These are phyloP conservation scores for Agriopis leucophaearia DNA, from an alignment of 2,888 invertebrate genomes.

Conservation along the genomic window DNA sequence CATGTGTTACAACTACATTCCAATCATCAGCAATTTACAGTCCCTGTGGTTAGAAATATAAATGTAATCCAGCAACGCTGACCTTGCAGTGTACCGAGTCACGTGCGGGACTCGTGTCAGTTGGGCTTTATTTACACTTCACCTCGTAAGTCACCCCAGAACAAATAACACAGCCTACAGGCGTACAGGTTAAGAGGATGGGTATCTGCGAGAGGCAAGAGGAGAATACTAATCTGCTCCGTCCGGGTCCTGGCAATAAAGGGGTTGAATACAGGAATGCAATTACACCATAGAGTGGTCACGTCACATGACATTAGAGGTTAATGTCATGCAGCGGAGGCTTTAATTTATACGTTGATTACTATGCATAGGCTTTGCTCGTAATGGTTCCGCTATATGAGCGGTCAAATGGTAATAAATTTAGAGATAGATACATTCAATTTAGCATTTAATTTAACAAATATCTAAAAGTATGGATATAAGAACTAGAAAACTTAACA, in stretches of 20 bases:
- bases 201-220: constrained; percentile 6
- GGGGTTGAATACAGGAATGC: constrained; percentile 31
- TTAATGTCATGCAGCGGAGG: constrained; percentile 16
- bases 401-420: background rate
- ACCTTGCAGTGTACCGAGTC: constrained; percentile 13
- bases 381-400: background rate
- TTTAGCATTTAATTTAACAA: background rate
- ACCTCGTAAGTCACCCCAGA: constrained; percentile 20
- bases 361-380: constrained; percentile 10
- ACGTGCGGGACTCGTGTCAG: constrained; percentile 9
- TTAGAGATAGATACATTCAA: background rate
- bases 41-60: background rate
- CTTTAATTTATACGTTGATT: constrained; percentile 19
- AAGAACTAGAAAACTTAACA: background rate
- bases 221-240: constrained; percentile 23
- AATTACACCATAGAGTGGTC: constrained; percentile 25
- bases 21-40: background rate
- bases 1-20: background rate
- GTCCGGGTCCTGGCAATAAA: constrained; percentile 6
- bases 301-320: constrained; percentile 25
- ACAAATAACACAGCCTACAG: constrained; percentile 22
- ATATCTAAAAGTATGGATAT: background rate
- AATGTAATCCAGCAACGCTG: constrained; percentile 1
- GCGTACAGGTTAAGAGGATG: constrained; percentile 17
- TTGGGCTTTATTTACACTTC: constrained; percentile 21